Evolutionary conservation across 1,140 invertebrate genomes (phyloP), one percentile per base, ranked within the genome.

Genomic region (Nephila pilipes): DNA sequence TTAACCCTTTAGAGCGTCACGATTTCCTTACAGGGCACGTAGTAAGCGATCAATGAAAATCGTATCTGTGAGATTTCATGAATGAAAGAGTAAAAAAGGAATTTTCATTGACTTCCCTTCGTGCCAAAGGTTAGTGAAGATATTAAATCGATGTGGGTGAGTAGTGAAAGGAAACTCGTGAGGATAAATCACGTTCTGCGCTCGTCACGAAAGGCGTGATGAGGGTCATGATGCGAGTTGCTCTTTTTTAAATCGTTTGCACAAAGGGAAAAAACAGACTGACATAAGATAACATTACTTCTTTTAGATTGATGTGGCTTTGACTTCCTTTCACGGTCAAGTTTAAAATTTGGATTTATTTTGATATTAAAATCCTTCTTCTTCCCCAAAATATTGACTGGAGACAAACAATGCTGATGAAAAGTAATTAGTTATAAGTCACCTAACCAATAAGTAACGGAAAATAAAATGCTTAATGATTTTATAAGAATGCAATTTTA

Each of bases 81-180:
- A 81, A 81, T 81, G 80, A 81, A 81, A 8, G 36, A 81, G 80
- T 81, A 81, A 22, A 54, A 46, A 25, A 81, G n/a, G 80, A 54
- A 54, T 81, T 81, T 81, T 14, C 46, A 54, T 81, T 81, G 18
- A 54, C 12, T 32, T 18, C 12, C 29, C 29, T 81, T 55, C 20
- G 46, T 16, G 80, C 14, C 69, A 75, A 75, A 75, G 69, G 69
- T 36, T 75, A 75, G 32, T 75, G 1, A 12, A 69, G 65, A 29
- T 32, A 38, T 81, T 25, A 81, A 55, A 54, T 54, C 20, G 38
- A 55, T 54, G 80, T 81, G 80, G 46, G 46, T 81, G 80, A 81
- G 22, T 16, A 75, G 29, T n/a, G 38, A 16, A 55, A 81, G 80
- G 22, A 18, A 54, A 55, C 22, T 46, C 36, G 80, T 81, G 80